Conservation (phyloP, 1,140 invertebrate species). For the Copidosoma floridanum region DNA sequence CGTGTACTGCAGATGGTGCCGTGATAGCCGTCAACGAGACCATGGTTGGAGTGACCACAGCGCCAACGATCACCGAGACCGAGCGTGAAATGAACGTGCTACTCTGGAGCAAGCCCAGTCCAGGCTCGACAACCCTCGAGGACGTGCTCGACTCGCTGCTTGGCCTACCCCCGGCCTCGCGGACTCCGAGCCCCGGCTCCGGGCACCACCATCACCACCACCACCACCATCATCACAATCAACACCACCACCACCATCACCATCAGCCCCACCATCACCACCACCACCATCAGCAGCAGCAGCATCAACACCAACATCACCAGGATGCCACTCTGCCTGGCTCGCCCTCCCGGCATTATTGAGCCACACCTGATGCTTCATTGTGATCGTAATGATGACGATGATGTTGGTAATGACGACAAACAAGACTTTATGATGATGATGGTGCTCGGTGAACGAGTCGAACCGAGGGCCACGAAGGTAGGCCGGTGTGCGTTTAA, state of each 20-base stretch:
- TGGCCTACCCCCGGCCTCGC: constrained; percentile 71
- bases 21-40: constrained; percentile 9
- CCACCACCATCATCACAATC: constrained; percentile 56
- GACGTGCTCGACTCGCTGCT: constrained; percentile 89
- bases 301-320: constrained; percentile 48
- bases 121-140: constrained; percentile 82
- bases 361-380: too few relatives aligned
- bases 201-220: constrained; percentile 44
- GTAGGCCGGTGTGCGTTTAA: too few relatives aligned
- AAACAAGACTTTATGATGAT: too few relatives aligned
- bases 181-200: constrained; percentile 64
- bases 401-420: too few relatives aligned
- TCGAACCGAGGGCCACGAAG: too few relatives aligned
- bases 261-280: constrained; percentile 7
- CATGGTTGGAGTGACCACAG: constrained; percentile 43
- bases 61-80: too few relatives aligned
- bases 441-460: too few relatives aligned
- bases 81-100: too few relatives aligned
- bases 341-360: constrained; percentile 3
- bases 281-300: constrained; percentile 54
- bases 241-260: constrained; percentile 53
- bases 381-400: too few relatives aligned
- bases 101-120: constrained; percentile 61
- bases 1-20: background rate
- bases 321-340: constrained; percentile 33